Evolutionary conservation across 1,140 invertebrate genomes (phyloP).

Genomic region (Hylyphantes graminicola): DNA sequence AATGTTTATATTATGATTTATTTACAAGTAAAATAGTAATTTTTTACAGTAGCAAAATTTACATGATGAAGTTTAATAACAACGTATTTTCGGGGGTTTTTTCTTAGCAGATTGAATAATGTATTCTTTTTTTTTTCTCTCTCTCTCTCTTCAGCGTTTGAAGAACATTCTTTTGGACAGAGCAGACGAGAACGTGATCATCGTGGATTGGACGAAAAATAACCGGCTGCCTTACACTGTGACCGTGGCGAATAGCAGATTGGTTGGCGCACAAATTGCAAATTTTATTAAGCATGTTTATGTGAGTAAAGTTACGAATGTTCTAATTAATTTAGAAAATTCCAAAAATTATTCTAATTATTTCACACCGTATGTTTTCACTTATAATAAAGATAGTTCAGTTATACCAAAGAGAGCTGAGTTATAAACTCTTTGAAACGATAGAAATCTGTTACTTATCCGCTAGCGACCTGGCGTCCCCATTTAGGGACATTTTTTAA

Average conservation of each 20-base stretch:
- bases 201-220: constrained; percentile 87
- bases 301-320: not conserved
- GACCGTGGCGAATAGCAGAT: constrained; percentile 78
- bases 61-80: not conserved
- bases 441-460: too few relatives aligned
- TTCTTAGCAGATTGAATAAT: not conserved
- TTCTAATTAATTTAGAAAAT: too few relatives aligned
- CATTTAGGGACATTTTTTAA: too few relatives aligned
- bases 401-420: too few relatives aligned
- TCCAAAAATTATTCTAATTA: too few relatives aligned
- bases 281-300: constrained; percentile 32
- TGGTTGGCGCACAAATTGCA: constrained; percentile 85
- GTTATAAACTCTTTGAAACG: too few relatives aligned
- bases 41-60: too few relatives aligned
- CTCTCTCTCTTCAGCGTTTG: constrained; percentile 3
- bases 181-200: constrained; percentile 81
- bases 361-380: too few relatives aligned
- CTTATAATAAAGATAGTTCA: too few relatives aligned
- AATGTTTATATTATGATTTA: too few relatives aligned
- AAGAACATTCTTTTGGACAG: constrained; percentile 43
- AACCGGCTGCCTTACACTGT: constrained; percentile 82
- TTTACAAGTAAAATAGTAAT: too few relatives aligned
- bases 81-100: not conserved
- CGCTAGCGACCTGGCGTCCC: too few relatives aligned
- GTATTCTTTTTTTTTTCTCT: not conserved